A percentile compares a stretch with the other conserved stretches of the same genome.
Evolutionary conservation across 1,140 invertebrate species (phyloP).

Genomic region (Ridgeia piscesae): DNA sequence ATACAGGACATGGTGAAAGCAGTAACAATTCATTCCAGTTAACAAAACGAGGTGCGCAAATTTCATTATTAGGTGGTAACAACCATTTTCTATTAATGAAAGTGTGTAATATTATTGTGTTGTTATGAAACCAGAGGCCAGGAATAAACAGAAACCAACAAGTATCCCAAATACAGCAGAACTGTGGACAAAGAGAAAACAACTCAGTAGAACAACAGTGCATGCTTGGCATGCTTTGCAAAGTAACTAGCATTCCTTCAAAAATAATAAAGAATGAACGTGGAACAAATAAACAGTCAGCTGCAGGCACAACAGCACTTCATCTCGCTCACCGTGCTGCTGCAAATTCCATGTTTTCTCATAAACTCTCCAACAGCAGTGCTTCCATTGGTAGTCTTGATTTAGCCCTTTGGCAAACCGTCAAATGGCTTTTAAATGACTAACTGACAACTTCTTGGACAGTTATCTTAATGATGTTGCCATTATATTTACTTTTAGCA

Average conservation of each 20-base stretch:
- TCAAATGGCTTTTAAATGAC: background rate
- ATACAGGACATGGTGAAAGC: background rate
- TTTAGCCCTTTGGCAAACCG: conserved; percentile 3
- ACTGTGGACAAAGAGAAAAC: conserved; percentile 5
- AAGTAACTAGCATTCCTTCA: background rate
- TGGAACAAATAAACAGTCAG: conserved; percentile 1
- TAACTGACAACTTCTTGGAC: background rate
- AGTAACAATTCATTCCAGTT: conserved; percentile 1
- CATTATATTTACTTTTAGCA: background rate
- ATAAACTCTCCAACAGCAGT: conserved; percentile 1
- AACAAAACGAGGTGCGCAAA: background rate
- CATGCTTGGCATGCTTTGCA: background rate
- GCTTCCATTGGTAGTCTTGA: background rate
- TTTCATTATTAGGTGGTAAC: conserved; percentile 6
- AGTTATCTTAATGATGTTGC: conserved; percentile 1
- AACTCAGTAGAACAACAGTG: background rate
- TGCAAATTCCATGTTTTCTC: background rate
- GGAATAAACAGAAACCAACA: background rate
- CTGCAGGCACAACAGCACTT: conserved; percentile 3
- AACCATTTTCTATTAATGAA: background rate
- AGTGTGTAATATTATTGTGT: background rate
- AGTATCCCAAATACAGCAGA: background rate
- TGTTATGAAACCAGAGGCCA: background rate
- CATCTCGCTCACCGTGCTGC: background rate
- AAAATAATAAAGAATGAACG: conserved; percentile 6